These are phyloP conservation scores for Entomobrya proxima DNA, from an alignment of 2,888 invertebrate genomes.

Conservation along the genomic window DNA sequence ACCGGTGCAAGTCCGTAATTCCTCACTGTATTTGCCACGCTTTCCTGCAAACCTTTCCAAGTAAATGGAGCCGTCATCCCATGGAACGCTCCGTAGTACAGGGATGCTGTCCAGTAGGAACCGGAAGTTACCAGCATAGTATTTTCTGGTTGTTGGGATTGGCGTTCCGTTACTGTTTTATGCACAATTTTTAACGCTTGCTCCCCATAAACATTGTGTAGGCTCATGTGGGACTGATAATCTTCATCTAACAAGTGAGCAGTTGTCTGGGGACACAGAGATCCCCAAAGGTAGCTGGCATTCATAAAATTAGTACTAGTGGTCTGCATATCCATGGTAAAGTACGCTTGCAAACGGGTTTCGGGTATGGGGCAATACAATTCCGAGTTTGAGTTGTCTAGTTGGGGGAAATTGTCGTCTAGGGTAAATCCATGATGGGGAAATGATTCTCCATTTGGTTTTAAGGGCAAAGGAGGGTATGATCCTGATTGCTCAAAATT, in stretches of 20 bases:
- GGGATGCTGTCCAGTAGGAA: conserved; percentile 77
- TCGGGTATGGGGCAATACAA: background rate
- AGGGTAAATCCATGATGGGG: conserved; percentile 69
- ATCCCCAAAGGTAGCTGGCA: conserved; percentile 47
- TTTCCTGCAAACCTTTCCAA: conserved; percentile 81
- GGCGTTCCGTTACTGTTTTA: background rate
- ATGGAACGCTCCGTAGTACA: conserved; percentile 76
- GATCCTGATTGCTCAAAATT: conserved; percentile 5
- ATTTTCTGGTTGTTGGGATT: conserved; percentile 63
- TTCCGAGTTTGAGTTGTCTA: conserved; percentile 57
- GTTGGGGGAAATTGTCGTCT: conserved; percentile 71
- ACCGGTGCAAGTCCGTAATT: conserved; percentile 72
- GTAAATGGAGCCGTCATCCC: conserved; percentile 79
- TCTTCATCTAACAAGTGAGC: background rate
- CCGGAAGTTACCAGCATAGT: conserved; percentile 76
- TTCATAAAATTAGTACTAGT: background rate
- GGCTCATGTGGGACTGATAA: conserved; percentile 77
- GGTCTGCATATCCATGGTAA: background rate
- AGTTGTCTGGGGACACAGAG: conserved; percentile 48
- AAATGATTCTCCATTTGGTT: background rate
- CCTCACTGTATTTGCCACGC: conserved; percentile 79
- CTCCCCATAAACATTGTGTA: conserved; percentile 82
- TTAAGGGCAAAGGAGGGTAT: background rate
- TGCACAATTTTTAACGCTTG: conserved; percentile 47
- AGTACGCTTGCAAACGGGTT: conserved; percentile 25